phyloP scores from a whole-genome alignment of 2,888 invertebrate species.

The Drosophila pegasa region DNA sequence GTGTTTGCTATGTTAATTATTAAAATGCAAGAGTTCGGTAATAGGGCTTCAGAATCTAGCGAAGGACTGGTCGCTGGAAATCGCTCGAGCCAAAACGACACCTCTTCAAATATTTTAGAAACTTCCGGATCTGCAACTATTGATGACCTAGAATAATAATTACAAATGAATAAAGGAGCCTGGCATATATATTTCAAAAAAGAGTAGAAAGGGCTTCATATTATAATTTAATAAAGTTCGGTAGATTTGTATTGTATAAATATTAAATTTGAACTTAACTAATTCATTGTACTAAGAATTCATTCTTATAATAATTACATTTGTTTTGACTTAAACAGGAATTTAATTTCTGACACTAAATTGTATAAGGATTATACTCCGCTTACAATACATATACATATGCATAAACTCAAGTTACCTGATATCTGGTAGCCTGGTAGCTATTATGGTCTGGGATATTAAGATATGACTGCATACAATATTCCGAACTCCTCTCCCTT shows the following conservation, averaged over 20 bases:
- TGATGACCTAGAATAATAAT: conserved; percentile 83
- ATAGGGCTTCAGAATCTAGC: conserved; percentile 74
- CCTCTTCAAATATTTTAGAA: conserved; percentile 69
- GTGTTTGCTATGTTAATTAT: conserved; percentile 96
- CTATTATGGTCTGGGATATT: no score
- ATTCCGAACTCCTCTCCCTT: no score
- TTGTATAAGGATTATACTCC: no score
- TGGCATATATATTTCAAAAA: conserved; percentile 53
- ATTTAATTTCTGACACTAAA: neutral
- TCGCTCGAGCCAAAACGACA: conserved; percentile 60
- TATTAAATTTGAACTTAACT: conserved; percentile 48
- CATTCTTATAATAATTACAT: conserved; percentile 13
- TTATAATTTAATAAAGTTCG: conserved; percentile 52
- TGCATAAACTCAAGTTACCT: neutral
- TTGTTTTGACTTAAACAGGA: neutral
- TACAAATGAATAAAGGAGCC: conserved; percentile 25
- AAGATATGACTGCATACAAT: no score
- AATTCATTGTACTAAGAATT: conserved; percentile 46
- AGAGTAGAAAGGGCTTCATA: conserved; percentile 56
- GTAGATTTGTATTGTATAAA: conserved; percentile 47
- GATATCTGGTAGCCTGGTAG: neutral
- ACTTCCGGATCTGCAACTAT: conserved; percentile 70
- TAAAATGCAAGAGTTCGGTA: conserved; percentile 86
- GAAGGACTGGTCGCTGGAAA: conserved; percentile 71
- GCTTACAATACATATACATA: neutral